These are phyloP conservation scores for Zhuqinia jingwanae DNA, from an alignment of 2,888 invertebrate genomes.

Conservation along the genomic window DNA sequence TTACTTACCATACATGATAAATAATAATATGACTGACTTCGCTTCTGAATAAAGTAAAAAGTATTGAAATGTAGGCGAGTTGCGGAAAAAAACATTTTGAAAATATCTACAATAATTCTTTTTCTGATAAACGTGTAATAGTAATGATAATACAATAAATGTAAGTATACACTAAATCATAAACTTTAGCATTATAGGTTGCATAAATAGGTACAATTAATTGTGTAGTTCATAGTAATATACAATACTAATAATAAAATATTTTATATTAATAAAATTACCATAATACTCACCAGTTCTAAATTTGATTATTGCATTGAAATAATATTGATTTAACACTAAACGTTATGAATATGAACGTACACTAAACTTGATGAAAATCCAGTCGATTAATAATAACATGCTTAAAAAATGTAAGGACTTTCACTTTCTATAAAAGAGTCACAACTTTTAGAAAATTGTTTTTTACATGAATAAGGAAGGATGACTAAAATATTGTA, in stretches of 20 bases:
- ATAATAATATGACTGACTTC: neutral
- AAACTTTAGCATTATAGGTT: neutral
- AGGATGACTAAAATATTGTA: constrained; percentile 18
- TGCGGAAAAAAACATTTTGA: no score
- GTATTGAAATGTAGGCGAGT: no score
- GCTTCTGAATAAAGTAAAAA: constrained; percentile 6
- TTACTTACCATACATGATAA: neutral
- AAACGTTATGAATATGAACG: constrained; percentile 12
- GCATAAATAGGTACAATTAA: neutral
- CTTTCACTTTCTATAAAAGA: neutral
- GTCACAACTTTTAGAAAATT: neutral
- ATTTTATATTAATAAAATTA: neutral
- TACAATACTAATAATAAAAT: neutral
- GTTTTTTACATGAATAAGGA: neutral
- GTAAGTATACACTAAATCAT: no score
- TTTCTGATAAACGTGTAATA: no score
- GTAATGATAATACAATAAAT: no score
- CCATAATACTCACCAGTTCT: constrained; percentile 24
- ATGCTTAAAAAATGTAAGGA: neutral
- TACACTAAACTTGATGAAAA: neutral
- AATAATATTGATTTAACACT: neutral
- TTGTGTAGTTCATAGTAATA: neutral
- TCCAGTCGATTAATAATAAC: neutral
- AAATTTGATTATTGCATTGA: constrained; percentile 43
- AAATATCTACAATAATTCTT: neutral